Evolutionary conservation across 2,113 vertebrate species (phyloP).

Genomic region (Setophaga coronata): DNA sequence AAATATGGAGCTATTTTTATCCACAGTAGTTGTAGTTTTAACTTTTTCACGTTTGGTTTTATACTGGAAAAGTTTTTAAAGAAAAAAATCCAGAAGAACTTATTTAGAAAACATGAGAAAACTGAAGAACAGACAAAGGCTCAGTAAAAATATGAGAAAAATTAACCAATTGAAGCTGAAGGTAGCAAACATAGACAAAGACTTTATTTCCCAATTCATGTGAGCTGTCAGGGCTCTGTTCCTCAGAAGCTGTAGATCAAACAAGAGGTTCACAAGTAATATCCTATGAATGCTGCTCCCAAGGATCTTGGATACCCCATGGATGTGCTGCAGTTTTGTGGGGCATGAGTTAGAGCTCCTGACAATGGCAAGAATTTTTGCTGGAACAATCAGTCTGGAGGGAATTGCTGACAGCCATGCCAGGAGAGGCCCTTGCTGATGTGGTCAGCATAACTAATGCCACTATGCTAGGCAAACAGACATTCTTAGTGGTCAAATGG

Average conservation of each 20-base stretch:
- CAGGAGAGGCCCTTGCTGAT: neutral
- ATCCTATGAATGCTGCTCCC: neutral
- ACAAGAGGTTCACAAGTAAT: neutral
- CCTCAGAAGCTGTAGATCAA: neutral
- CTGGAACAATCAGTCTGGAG: neutral
- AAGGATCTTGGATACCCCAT: neutral
- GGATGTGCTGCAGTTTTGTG: neutral
- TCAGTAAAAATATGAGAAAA: neutral
- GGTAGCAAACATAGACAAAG: neutral
- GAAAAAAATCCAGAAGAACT: neutral
- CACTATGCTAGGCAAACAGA: neutral
- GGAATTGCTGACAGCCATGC: neutral
- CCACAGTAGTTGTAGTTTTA: neutral
- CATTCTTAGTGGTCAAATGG: neutral
- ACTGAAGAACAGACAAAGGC: neutral
- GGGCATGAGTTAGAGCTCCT: neutral
- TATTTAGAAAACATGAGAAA: neutral
- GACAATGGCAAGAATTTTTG: neutral
- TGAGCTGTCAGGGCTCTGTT: neutral
- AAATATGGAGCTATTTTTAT: conserved; percentile 1
- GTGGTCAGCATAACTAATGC: neutral
- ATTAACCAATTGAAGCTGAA: neutral
- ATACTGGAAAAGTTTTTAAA: conserved; percentile 78
- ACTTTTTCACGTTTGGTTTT: conserved; percentile 91
- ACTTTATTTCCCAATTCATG: neutral